Percentiles rank a stretch among this genome's conserved stretches.
These are phyloP conservation scores for Caenorhabditis angaria DNA, from an alignment of 2,888 invertebrate species.

Conservation along the genomic window DNA sequence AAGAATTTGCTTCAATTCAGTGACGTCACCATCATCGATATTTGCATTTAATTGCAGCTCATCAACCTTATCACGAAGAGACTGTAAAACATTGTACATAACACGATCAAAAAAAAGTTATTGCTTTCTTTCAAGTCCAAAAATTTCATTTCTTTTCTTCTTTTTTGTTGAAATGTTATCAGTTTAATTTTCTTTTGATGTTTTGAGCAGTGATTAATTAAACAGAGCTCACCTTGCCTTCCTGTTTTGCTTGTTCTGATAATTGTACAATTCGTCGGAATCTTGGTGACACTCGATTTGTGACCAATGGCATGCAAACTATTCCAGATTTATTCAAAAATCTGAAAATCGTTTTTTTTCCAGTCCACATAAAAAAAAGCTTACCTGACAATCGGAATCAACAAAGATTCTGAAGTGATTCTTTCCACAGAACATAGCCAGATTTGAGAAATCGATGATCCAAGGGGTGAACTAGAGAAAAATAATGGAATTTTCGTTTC, in stretches of 20 bases:
- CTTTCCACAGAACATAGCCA: slow-evolving; percentile 6
- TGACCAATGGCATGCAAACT: slow-evolving; percentile 12
- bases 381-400: slow-evolving; percentile 5
- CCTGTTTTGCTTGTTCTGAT: slow-evolving; percentile 35
- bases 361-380: neutral
- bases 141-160: neutral
- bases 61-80: slow-evolving; percentile 9
- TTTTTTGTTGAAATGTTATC: neutral
- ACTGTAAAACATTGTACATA: slow-evolving; percentile 13
- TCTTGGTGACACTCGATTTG: slow-evolving; percentile 37
- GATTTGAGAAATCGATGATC: slow-evolving; percentile 7
- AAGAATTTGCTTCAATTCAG: slow-evolving; percentile 10
- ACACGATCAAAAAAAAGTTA: too few species aligned
- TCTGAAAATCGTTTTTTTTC: neutral
- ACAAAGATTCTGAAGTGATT: slow-evolving; percentile 1
- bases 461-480: neutral
- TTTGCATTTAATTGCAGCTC: slow-evolving; percentile 8
- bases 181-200: neutral
- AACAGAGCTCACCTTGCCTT: slow-evolving; percentile 42
- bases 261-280: slow-evolving; percentile 45
- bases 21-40: slow-evolving; percentile 9
- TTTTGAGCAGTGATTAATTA: too few species aligned
- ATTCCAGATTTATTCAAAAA: slow-evolving; percentile 8
- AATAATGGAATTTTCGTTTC: neutral
- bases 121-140: too few species aligned